Base-by-base conservation (phyloP, 2,797 vertebrate genomes). In the Pangasius larnaudii region DNA sequence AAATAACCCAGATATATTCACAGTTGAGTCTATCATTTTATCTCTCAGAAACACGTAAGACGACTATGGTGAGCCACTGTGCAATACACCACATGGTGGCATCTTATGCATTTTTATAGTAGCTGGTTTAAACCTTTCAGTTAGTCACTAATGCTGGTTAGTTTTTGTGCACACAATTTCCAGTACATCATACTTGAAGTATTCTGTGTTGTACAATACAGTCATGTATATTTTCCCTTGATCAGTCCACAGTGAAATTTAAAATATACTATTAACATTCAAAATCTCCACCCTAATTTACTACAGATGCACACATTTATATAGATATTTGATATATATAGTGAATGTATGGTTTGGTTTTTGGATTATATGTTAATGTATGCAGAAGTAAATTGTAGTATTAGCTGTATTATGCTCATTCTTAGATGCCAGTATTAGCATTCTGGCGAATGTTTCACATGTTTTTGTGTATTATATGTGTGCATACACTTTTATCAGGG, bases 41-140 rank as follows among this genome's bases (percentile, higher is more conserved):
- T 81, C 4, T 61, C 58, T 30, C 65, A 78, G 33, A 84, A 39
- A 42, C 33, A 58, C 58, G 51, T 59, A 69, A 59, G 65, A 80
- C 22, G 81, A 9, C 72, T 53, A 72, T 58, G 39, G 10, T 71
- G n/a, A 67, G 46, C 61, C 71, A 84, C 81, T 42, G 80, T 84
- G 59, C 59, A 85, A 33, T 46, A 85, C n/a, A 51, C 36, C 65
- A 78, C 51, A 85, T 84, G 19, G 63, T 85, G 82, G 39, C 39
- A 85, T 69, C 19, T 85, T 59, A 71, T 33, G 36, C 16, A 30
- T 88, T 71, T 87, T 84, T 77, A 36, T 77, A n/a, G 39, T 59
- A 33, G 59, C 74, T 36, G 24, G 24, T 22, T 39, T 46, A 78
- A 78, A 16, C 49, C 33, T 67, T 88, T 69, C 6, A 24, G n/a